Evolutionary conservation across 2,888 invertebrate species (phyloP), one percentile per base, ranked within the genome.

Genomic region (Acrobasis consociella): DNA sequence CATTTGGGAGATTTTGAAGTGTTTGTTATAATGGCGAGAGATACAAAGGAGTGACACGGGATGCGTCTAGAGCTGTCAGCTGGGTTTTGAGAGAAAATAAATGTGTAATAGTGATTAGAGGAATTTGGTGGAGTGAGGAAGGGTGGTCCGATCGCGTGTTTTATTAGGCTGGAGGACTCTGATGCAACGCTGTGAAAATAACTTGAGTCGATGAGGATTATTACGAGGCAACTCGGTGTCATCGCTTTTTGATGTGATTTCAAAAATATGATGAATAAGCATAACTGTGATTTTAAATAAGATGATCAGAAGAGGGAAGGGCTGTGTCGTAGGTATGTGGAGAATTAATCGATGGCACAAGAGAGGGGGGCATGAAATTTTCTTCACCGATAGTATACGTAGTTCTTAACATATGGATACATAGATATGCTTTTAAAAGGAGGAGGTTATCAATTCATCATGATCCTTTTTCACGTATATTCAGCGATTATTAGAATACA

Each of bases 21-120:
- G 62, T 37, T 22, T 64, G 65, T 59, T 15, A n/a, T 16, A 59
- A 55, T 42, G 64, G 64, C n/a, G 58, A 31, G 66, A 39, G 64
- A 71, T 73, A 85, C 84, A 85, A 85, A 80, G 77, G 78, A 83
- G 77, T 89, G 90, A 89, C 87, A 86, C 82, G 84, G 88, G 89
- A 84, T 82, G 85, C 84, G 83, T 88, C 86, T 87, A 81, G 73
- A 80, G 74, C 82, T 87, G 88, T 85, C 87, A 85, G 80, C 74
- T 73, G 71, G 78, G 87, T 88, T 89, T 88, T 76, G 81, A 85
- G 85, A 86, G 89, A 86, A 89, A 90, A 90, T 90, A 89, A 87
- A 86, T 80, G 85, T 82, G 83, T 87, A 85, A 87, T 88, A 85
- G 87, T 84, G 80, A 82, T 85, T 78, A 81, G 86, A 81, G 81